Evolutionary conservation across 37 sponge, comb jelly and placozoan genomes (phyloP).

Genomic region (Halisarca cf. caerulea): DNA sequence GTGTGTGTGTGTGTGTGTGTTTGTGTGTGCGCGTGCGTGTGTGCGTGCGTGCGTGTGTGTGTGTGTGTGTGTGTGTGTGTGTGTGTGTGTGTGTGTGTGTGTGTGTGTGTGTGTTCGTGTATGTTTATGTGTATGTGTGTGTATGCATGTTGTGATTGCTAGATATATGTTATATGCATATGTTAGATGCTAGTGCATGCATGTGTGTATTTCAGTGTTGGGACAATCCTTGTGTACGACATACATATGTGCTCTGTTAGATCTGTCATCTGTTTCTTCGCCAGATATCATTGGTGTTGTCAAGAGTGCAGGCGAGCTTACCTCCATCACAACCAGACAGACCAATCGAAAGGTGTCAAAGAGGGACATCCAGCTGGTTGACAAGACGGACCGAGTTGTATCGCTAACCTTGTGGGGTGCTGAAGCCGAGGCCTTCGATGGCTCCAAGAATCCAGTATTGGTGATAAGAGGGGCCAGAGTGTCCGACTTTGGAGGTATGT

Average conservation of each 20-base stretch:
- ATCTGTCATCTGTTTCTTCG: not conserved
- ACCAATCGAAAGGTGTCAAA: conserved; percentile 69
- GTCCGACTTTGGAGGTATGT: conserved; percentile 84
- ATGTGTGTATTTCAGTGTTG: too few relatives aligned
- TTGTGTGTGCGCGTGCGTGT: too few relatives aligned
- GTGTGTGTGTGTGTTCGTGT: too few relatives aligned
- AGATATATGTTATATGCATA: too few relatives aligned
- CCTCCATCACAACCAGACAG: conserved; percentile 52
- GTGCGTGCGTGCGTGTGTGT: too few relatives aligned
- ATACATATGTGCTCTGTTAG: not conserved
- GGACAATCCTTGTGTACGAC: too few relatives aligned
- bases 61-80: too few relatives aligned
- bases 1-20: too few relatives aligned
- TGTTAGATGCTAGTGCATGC: too few relatives aligned
- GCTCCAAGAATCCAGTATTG: conserved; percentile 57
- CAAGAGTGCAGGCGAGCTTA: conserved; percentile 52
- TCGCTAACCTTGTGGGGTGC: conserved; percentile 81
- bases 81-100: not conserved
- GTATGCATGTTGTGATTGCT: not conserved
- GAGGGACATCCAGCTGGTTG: conserved; percentile 76
- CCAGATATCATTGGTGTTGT: conserved; percentile 89
- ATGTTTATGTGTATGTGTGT: not conserved
- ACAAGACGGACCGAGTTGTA: conserved; percentile 68
- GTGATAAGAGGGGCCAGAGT: conserved; percentile 85
- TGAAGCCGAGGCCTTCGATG: conserved; percentile 82